Evolutionary conservation across 2,797 vertebrate species (phyloP).

Genomic region (Rhinichthys osculus): DNA sequence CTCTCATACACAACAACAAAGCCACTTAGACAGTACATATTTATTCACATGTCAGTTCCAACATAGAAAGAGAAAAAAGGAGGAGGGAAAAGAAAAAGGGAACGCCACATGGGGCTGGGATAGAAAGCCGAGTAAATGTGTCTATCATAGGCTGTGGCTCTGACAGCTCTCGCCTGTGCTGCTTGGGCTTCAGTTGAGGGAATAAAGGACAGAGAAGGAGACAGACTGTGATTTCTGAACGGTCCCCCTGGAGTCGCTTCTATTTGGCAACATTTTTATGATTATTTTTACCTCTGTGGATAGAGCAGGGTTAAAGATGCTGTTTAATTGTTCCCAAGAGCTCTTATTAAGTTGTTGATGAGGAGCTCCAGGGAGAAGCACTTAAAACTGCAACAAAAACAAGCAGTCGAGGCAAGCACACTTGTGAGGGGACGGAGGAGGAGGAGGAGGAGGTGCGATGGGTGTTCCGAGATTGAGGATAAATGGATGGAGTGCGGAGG

Average conservation of each 20-base stretch:
- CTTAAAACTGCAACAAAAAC: conserved; percentile 89
- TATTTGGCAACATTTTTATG: conserved; percentile 81
- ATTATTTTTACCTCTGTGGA: conserved; percentile 84
- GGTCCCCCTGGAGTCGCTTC: conserved; percentile 78
- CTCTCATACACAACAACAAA: conserved; percentile 79
- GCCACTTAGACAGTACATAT: conserved; percentile 81
- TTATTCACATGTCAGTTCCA: conserved; percentile 82
- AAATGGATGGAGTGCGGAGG: conserved; percentile 25
- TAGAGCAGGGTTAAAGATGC: conserved; percentile 85
- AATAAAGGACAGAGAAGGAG: conserved; percentile 72
- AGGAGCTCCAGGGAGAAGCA: conserved; percentile 88
- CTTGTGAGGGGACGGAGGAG: conserved; percentile 59
- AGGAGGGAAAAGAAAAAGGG: conserved; percentile 56
- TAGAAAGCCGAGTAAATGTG: conserved; percentile 77
- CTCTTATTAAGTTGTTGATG: conserved; percentile 92
- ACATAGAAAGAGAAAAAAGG: conserved; percentile 59
- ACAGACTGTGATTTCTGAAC: conserved; percentile 78
- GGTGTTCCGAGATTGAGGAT: conserved; percentile 6
- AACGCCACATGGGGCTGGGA: conserved; percentile 75
- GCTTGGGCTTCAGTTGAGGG: conserved; percentile 73
- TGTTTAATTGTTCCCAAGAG: conserved; percentile 93
- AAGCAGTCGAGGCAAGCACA: conserved; percentile 72
- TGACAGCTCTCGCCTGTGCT: conserved; percentile 70
- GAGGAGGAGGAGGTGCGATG: conserved; percentile 24
- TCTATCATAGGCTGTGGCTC: conserved; percentile 73